Percentiles rank a stretch among this genome's conserved stretches.
phyloP scores from a whole-genome alignment of 2,888 invertebrate genomes.

The Notodromas monacha region DNA sequence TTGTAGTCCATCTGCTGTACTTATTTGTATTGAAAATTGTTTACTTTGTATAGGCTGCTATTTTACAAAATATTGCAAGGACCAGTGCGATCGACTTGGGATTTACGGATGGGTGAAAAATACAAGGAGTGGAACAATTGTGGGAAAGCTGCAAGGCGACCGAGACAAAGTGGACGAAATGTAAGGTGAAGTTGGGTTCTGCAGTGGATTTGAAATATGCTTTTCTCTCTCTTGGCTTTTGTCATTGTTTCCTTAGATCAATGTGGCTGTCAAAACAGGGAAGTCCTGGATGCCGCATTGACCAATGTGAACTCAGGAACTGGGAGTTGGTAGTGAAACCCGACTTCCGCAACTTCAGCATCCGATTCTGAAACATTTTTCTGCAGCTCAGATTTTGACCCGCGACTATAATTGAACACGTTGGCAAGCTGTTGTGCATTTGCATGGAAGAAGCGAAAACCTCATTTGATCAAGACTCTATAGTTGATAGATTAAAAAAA shows the following conservation, averaged over 20 bases:
- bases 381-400: no score
- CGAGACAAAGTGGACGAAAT: constrained; percentile 43
- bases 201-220: no score
- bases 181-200: no score
- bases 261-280: constrained; percentile 47
- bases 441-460: no score
- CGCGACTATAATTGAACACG: no score
- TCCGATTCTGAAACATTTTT: constrained; percentile 53
- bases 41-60: not conserved
- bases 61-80: constrained; percentile 58
- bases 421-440: no score
- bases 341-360: constrained; percentile 38
- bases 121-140: constrained; percentile 49
- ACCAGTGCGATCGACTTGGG: constrained; percentile 33
- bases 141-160: constrained; percentile 57
- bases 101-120: constrained; percentile 75
- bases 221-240: no score
- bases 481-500: no score
- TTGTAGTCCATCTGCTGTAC: no score
- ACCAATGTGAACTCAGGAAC: constrained; percentile 43
- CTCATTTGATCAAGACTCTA: no score
- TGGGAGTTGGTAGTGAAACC: constrained; percentile 35
- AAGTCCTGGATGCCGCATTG: constrained; percentile 50
- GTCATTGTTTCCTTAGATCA: constrained; percentile 29
- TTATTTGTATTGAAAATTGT: no score